A percentile compares a stretch with the other conserved stretches of the same genome.
Conservation (phyloP, 2,113 vertebrate species). For the Oceanites oceanicus region DNA sequence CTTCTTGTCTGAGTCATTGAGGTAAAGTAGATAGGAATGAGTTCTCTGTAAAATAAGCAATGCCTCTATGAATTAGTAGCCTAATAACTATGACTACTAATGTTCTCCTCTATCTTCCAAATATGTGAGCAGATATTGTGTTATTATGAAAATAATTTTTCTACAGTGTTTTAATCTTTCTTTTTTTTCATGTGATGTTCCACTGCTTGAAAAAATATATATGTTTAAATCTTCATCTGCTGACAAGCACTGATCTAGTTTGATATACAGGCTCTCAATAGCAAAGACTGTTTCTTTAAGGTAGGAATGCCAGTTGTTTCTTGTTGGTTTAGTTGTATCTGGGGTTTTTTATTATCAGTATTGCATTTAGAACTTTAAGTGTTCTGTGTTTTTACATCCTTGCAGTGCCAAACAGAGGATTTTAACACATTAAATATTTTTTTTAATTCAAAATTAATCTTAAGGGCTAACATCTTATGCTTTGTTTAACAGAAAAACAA, state of each 20-base stretch:
- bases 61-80: background rate
- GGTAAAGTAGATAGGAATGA: background rate
- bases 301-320: background rate
- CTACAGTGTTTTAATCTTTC: background rate
- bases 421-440: background rate
- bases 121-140: background rate
- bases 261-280: background rate
- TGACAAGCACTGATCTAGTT: background rate
- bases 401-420: background rate
- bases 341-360: background rate
- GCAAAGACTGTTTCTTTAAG: background rate
- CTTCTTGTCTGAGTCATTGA: background rate
- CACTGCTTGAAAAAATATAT: background rate
- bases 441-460: background rate
- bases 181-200: background rate
- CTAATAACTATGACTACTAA: background rate
- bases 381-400: background rate
- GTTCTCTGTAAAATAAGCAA: background rate
- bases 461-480: background rate
- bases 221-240: background rate
- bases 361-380: background rate
- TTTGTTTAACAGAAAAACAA: background rate
- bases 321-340: background rate
- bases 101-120: background rate
- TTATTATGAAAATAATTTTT: background rate